phyloP scores from a whole-genome alignment of 2,888 invertebrate species.

The Andrena haemorrhoa region DNA sequence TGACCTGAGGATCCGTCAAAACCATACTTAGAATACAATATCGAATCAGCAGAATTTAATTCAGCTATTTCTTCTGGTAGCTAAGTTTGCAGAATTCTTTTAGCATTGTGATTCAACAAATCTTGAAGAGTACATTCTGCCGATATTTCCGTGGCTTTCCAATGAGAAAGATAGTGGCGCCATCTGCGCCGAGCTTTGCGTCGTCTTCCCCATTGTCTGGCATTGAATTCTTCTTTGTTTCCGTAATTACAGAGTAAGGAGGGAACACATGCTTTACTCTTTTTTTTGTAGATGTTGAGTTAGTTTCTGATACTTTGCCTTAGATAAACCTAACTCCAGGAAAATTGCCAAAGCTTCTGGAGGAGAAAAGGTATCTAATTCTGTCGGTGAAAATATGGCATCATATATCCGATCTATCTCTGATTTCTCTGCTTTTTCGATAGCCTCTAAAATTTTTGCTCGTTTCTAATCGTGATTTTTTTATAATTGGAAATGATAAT shows the following conservation, averaged over 20 bases:
- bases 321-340: background rate
- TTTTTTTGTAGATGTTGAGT: background rate
- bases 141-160: background rate
- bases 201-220: no score
- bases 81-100: constrained; percentile 2
- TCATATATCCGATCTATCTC: constrained; percentile 2
- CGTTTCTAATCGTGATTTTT: no score
- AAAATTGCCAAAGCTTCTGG: background rate
- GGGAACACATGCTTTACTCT: background rate
- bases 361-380: background rate
- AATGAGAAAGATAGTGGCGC: no score
- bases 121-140: background rate
- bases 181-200: no score
- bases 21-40: constrained; percentile 1
- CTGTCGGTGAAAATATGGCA: constrained; percentile 5
- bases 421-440: no score
- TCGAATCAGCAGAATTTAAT: background rate
- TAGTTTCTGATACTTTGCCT: background rate
- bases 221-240: background rate
- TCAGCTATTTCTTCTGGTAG: background rate
- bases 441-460: no score
- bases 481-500: no score
- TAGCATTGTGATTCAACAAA: background rate
- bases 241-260: background rate
- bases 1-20: background rate